phyloP scores from a whole-genome alignment of 64 coral and sea anemone species.

The Actinia tenebrosa region DNA sequence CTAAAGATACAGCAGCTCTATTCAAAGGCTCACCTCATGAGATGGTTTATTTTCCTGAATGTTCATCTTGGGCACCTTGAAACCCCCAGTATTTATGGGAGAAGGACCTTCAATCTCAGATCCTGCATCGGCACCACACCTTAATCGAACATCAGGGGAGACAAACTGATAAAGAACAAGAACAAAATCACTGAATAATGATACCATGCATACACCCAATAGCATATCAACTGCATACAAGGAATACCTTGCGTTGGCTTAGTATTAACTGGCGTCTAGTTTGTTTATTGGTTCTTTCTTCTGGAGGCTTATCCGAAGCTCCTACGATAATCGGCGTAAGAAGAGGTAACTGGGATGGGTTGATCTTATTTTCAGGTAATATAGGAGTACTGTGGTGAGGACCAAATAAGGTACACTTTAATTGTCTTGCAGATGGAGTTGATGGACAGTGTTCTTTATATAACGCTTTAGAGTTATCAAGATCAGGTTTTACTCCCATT shows the following conservation, averaged over 20 bases:
- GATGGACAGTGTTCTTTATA: background rate
- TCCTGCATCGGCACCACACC: slow-evolving; percentile 31
- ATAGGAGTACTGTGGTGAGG: slow-evolving; percentile 50
- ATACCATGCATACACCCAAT: background rate
- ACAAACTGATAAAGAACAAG: slow-evolving; percentile 32
- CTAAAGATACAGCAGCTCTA: background rate
- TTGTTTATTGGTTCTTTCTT: background rate
- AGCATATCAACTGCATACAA: background rate
- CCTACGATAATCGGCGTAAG: background rate
- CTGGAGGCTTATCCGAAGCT: background rate
- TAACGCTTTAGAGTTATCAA: background rate
- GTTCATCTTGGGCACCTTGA: slow-evolving; percentile 69
- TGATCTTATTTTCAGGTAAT: background rate
- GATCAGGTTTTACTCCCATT: too few species aligned
- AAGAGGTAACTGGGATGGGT: background rate
- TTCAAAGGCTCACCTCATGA: slow-evolving; percentile 59
- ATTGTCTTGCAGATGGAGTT: background rate
- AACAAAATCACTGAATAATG: background rate
- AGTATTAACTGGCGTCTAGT: slow-evolving; percentile 54
- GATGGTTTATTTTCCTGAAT: slow-evolving; percentile 61
- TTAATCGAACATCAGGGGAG: slow-evolving; percentile 28
- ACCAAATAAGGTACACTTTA: background rate
- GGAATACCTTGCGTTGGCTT: slow-evolving; percentile 78
- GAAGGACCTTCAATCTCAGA: slow-evolving; percentile 91
- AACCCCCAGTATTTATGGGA: slow-evolving; percentile 81